Conservation (phyloP, 1,140 invertebrate genomes). For the Cardiocondyla obscurior region DNA sequence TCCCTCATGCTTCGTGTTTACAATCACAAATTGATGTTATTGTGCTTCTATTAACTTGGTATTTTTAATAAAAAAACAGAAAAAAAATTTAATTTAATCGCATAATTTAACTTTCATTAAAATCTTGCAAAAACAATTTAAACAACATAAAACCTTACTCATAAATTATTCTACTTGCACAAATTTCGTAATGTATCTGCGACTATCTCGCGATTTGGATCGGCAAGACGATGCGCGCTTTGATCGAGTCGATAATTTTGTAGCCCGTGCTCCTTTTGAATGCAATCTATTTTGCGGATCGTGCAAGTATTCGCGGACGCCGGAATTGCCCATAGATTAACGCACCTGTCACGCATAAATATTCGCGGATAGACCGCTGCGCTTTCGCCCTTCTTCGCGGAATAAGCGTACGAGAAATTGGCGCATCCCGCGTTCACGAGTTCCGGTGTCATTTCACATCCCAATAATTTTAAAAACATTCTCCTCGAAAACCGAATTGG, state of each 20-base stretch:
- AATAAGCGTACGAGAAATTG: constrained; percentile 57
- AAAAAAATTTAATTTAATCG: not conserved
- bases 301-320: not conserved
- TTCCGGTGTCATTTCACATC: constrained; percentile 45
- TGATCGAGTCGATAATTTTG: not conserved
- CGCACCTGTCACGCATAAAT: constrained; percentile 52
- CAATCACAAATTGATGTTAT: not conserved
- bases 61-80: not conserved
- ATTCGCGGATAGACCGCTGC: constrained; percentile 31
- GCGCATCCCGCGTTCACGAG: constrained; percentile 30
- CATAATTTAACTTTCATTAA: not conserved
- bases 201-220: not conserved
- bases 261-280: not conserved
- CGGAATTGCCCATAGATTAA: constrained; percentile 32
- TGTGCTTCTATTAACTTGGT: not conserved
- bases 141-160: not conserved
- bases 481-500: constrained; percentile 56
- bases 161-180: not conserved
- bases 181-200: not conserved
- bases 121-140: not conserved
- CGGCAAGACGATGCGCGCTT: not conserved
- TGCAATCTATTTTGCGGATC: constrained; percentile 32
- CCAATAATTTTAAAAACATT: constrained; percentile 29
- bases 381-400: constrained; percentile 33
- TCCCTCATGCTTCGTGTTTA: not conserved